Percentiles rank a stretch among this genome's conserved stretches.
phyloP scores from a whole-genome alignment of 2,113 vertebrate genomes.

The Solenodon paradoxus region DNA sequence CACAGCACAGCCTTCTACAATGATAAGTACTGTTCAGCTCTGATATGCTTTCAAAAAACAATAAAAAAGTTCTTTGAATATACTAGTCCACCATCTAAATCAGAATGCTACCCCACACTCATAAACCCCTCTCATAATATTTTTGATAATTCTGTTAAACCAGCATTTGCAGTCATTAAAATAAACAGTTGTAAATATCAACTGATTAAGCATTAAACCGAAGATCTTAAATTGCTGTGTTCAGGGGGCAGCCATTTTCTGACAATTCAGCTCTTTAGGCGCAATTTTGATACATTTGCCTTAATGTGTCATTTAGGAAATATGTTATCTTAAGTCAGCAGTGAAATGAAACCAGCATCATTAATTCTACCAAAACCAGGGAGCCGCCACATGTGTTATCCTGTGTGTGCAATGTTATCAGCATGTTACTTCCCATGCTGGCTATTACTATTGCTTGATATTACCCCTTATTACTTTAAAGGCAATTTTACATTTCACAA shows the following conservation, averaged over 20 bases:
- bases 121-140: neutral
- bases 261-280: slow-evolving; percentile 43
- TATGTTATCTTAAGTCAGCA: slow-evolving; percentile 49
- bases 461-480: slow-evolving; percentile 75
- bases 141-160: slow-evolving; percentile 30
- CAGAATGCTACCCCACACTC: neutral
- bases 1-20: neutral
- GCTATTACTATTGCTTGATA: slow-evolving; percentile 49
- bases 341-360: slow-evolving; percentile 48
- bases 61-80: neutral
- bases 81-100: neutral
- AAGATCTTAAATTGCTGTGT: slow-evolving; percentile 48
- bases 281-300: slow-evolving; percentile 35
- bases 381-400: slow-evolving; percentile 32
- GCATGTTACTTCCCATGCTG: slow-evolving; percentile 44
- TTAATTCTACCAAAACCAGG: slow-evolving; percentile 48
- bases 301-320: slow-evolving; percentile 63
- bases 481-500: slow-evolving; percentile 76
- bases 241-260: slow-evolving; percentile 38
- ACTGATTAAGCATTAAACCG: slow-evolving; percentile 62
- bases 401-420: slow-evolving; percentile 44
- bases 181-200: slow-evolving; percentile 66
- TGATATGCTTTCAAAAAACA: neutral
- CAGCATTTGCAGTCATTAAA: slow-evolving; percentile 48
- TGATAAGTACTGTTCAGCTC: neutral